A percentile compares a stretch with the other conserved stretches of the same genome.
Conservation (phyloP, 2,113 vertebrate species). For the Leiothrix lutea region DNA sequence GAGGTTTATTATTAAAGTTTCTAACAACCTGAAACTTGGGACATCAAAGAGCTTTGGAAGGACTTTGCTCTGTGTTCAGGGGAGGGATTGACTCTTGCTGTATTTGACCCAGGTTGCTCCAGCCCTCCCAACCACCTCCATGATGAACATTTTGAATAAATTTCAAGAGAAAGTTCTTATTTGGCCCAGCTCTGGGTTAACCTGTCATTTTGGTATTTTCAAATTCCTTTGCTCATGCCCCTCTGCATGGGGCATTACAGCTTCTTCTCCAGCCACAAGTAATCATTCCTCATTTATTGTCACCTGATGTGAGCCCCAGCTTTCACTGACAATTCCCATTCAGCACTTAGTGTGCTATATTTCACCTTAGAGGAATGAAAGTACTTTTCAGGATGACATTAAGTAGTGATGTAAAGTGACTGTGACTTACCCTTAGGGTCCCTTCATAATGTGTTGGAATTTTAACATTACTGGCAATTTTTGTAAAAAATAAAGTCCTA, state of each 20-base stretch:
- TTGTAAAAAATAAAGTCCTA: background rate
- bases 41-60: background rate
- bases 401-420: background rate
- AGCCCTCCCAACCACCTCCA: background rate
- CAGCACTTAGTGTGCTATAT: background rate
- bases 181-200: background rate
- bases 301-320: background rate
- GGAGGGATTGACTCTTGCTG: background rate
- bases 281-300: background rate
- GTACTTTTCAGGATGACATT: background rate
- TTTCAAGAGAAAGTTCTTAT: background rate
- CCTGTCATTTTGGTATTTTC: background rate
- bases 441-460: background rate
- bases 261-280: background rate
- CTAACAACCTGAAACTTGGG: background rate
- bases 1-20: background rate
- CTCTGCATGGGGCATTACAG: fast-evolving
- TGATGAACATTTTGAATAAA: background rate
- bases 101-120: background rate
- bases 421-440: background rate
- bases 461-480: background rate
- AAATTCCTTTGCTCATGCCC: background rate
- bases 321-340: background rate
- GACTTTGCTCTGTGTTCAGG: background rate
- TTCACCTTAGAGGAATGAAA: background rate